Evolutionary conservation across 2,797 vertebrate species (phyloP).

Genomic region (Morus bassanus): DNA sequence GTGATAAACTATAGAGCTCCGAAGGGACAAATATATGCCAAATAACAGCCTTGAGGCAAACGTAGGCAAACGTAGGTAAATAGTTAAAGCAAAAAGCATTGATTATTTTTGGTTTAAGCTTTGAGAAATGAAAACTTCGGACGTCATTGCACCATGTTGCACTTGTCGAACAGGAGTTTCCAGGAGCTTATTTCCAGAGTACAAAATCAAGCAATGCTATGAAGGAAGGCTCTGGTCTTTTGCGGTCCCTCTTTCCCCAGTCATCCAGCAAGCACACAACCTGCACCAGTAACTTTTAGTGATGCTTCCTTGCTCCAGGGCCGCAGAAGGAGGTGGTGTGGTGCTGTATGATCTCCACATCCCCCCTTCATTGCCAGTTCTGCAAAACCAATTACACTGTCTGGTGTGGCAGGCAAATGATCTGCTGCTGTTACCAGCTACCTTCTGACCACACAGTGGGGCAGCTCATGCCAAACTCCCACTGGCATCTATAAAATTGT

Average conservation of each 20-base stretch:
- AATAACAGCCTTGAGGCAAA: neutral
- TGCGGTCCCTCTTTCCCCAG: neutral
- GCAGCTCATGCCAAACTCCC: neutral
- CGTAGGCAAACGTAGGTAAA: neutral
- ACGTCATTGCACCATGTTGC: neutral
- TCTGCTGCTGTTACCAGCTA: neutral
- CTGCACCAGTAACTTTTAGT: neutral
- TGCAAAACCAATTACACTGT: neutral
- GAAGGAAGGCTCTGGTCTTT: neutral
- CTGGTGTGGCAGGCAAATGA: neutral
- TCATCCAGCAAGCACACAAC: neutral
- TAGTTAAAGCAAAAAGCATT: neutral
- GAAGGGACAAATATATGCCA: neutral
- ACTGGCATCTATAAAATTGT: neutral
- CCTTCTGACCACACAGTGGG: rapidly evolving
- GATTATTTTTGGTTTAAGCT: neutral
- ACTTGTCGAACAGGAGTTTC: neutral
- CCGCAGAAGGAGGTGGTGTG: neutral
- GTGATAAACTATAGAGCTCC: neutral
- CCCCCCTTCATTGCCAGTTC: neutral
- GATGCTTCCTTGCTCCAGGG: neutral
- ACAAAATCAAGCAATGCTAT: neutral
- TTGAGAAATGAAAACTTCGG: neutral
- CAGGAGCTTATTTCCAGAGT: neutral
- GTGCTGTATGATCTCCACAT: neutral